Percentiles rank a stretch among this genome's conserved stretches.
phyloP scores from a whole-genome alignment of 2,797 vertebrate species.

The Crocidura indochinensis region DNA sequence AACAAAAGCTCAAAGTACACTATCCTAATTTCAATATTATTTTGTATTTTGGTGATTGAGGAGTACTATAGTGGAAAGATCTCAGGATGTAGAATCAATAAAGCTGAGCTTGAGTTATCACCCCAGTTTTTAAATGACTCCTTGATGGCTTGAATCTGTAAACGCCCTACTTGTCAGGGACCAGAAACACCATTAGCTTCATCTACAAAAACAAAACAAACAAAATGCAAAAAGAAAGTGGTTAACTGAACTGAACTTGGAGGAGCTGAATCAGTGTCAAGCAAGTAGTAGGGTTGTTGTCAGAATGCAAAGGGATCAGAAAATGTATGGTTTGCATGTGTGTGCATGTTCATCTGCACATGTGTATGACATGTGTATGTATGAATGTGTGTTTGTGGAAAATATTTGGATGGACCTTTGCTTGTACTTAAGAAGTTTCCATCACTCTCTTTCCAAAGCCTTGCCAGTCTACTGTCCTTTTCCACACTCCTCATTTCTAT shows the following conservation, averaged over 20 bases:
- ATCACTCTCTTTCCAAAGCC: not conserved
- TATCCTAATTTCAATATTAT: conserved; percentile 31
- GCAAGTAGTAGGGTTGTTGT: not conserved
- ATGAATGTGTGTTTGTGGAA: not conserved
- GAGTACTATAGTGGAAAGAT: not conserved
- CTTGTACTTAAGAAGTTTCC: not conserved
- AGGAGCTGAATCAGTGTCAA: not conserved
- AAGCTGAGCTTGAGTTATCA: not conserved
- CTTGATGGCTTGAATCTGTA: too few relatives aligned
- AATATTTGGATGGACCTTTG: fast-evolving
- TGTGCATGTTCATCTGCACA: too few relatives aligned
- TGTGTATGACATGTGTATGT: not conserved
- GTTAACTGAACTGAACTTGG: not conserved
- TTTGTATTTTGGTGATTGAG: not conserved
- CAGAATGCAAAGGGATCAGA: not conserved
- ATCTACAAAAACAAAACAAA: too few relatives aligned
- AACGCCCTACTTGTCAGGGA: too few relatives aligned
- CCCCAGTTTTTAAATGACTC: not conserved
- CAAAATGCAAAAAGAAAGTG: not conserved
- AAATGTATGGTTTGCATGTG: not conserved
- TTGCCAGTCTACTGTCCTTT: not conserved
- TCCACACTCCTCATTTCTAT: not conserved
- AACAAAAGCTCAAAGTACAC: not conserved
- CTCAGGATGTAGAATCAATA: not conserved
- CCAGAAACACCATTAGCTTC: too few relatives aligned